Evolutionary conservation across 2,888 invertebrate genomes (phyloP).

Genomic region (Amitus sp.): DNA sequence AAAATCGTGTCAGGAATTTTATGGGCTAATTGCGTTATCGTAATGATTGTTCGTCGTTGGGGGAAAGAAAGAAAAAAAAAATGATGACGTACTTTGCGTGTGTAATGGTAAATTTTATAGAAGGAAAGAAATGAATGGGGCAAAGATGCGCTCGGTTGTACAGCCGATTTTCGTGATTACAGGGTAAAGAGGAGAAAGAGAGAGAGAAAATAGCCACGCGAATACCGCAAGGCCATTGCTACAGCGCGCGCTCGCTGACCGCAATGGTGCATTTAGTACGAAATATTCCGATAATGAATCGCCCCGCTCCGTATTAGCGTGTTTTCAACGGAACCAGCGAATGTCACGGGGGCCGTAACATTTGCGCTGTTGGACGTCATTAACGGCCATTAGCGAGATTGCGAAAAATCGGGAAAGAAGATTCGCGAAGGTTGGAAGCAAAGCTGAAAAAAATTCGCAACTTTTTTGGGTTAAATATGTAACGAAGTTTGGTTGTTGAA

Average conservation of each 20-base stretch:
- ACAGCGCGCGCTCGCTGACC: constrained; percentile 35
- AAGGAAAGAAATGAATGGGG: too few species aligned
- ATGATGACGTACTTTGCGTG: too few species aligned
- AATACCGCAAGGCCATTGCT: constrained; percentile 37
- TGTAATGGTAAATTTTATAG: too few species aligned
- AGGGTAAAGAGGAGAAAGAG: background rate
- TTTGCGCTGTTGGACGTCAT: background rate
- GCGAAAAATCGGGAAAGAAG: background rate
- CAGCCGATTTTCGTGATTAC: background rate
- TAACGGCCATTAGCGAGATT: background rate
- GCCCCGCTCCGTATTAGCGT: constrained; percentile 36
- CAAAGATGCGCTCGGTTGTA: background rate
- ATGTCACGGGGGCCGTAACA: constrained; percentile 5
- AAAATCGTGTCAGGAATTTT: too few species aligned
- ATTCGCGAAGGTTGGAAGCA: too few species aligned
- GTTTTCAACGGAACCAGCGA: constrained; percentile 28
- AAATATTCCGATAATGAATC: constrained; percentile 59
- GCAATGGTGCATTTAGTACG: constrained; percentile 45
- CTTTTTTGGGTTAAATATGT: background rate
- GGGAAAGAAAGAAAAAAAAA: too few species aligned
- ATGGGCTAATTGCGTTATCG: too few species aligned
- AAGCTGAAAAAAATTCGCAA: background rate
- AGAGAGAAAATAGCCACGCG: constrained; percentile 8
- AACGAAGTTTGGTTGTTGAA: background rate
- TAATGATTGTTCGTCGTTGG: too few species aligned